These are phyloP conservation scores for Hippocampus kuda DNA, from an alignment of 2,797 vertebrate genomes.

Conservation along the genomic window DNA sequence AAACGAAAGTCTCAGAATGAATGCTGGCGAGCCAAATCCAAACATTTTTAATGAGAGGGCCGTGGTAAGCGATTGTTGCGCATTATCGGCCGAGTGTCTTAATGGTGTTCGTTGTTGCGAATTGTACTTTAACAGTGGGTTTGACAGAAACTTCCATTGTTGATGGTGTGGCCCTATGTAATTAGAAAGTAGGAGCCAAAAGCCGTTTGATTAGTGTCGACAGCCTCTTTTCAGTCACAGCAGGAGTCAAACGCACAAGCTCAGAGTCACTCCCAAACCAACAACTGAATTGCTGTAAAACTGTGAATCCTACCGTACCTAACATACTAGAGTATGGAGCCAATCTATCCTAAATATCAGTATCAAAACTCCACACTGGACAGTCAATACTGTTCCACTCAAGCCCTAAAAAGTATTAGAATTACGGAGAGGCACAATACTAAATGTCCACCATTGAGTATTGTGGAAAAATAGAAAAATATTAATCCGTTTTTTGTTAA, in stretches of 20 bases:
- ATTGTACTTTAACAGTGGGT: neutral
- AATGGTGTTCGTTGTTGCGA: neutral
- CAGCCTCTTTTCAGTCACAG: slow-evolving; percentile 2
- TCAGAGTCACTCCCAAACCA: neutral
- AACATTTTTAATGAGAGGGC: neutral
- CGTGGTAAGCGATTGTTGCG: neutral
- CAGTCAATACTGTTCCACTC: too few relatives aligned
- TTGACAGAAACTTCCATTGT: neutral
- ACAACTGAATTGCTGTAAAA: neutral
- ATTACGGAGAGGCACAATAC: too few relatives aligned
- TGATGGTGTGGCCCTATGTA: neutral
- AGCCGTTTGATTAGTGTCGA: slow-evolving; percentile 5
- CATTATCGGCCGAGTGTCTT: neutral
- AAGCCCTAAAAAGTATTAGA: too few relatives aligned
- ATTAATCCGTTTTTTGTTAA: too few relatives aligned
- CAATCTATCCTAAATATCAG: too few relatives aligned
- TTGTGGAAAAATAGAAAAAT: too few relatives aligned
- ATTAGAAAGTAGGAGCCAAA: slow-evolving; percentile 12
- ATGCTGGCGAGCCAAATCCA: neutral
- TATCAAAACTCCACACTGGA: too few relatives aligned
- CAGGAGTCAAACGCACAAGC: neutral
- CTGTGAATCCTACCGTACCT: neutral
- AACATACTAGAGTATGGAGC: neutral
- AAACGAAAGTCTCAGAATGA: neutral
- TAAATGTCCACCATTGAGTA: too few relatives aligned